phyloP scores from a whole-genome alignment of 2,888 invertebrate species.

The Chydorus sphaericus region DNA sequence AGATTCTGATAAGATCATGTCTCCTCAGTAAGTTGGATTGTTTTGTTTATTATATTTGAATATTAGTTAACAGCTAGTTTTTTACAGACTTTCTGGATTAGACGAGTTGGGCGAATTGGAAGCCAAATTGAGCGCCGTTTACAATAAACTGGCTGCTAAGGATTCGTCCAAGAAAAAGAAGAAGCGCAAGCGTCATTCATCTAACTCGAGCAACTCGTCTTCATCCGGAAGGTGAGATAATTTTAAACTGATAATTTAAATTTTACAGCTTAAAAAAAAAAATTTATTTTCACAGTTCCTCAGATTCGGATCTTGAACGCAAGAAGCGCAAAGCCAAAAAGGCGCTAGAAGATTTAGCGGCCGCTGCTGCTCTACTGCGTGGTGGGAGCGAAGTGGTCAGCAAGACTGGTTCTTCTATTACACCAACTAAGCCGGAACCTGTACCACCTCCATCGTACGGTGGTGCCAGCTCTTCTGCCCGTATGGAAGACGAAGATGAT shows the following conservation, averaged over 20 bases:
- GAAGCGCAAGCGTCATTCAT: constrained; percentile 17
- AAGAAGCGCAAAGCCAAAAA: constrained; percentile 9
- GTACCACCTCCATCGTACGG: constrained; percentile 2
- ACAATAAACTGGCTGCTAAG: constrained; percentile 49
- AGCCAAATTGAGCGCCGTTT: constrained; percentile 60
- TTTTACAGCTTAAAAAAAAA: too few species aligned
- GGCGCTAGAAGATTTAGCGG: constrained; percentile 7
- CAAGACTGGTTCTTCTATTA: too few species aligned
- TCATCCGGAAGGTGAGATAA: constrained; percentile 4
- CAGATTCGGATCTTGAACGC: constrained; percentile 12
- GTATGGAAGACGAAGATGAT: constrained; percentile 9
- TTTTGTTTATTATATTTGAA: neutral
- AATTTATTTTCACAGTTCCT: too few species aligned
- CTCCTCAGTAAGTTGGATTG: neutral
- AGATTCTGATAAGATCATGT: neutral
- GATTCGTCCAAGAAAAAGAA: constrained; percentile 17
- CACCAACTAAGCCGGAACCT: constrained; percentile 1
- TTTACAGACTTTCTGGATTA: constrained; percentile 3
- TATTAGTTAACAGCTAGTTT: too few species aligned
- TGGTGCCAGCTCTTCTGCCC: neutral
- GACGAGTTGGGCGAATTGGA: constrained; percentile 54
- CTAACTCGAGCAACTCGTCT: constrained; percentile 8
- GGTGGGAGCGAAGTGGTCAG: too few species aligned
- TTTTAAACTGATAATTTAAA: too few species aligned
- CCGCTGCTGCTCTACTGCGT: neutral